Evolutionary conservation across 2,888 invertebrate genomes (phyloP), one percentile per base, ranked within the genome.

Genomic region (Aleiodes testaceus): DNA sequence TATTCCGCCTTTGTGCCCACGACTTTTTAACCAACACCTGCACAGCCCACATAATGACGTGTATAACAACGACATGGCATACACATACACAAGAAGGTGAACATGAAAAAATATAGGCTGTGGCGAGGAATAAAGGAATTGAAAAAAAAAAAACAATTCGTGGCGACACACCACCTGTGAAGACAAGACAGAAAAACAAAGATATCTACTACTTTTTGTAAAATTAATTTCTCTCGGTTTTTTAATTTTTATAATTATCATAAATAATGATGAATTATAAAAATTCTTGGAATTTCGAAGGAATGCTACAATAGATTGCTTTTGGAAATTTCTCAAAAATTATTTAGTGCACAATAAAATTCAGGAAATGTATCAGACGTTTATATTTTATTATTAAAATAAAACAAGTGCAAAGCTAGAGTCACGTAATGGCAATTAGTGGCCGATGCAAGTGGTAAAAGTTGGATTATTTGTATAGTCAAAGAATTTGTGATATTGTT

Each of bases 91-190:
- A 66, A 36, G n/a, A 30, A 69, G 12, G 11, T 49, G 26, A 65
- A 30, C 26, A 49, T 26, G 47, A 49, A 50, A 66, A 66, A 50
- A 66, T 16, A 50, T 16, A 30, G 30, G 49, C 53, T 16, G 42
- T 42, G 42, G 42, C 16, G 18, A 59, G 6, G 14, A 49, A 49
- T 36, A 59, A 55, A 59, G 36, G 44, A 53, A n/a, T 26, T 14
- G 22, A 44, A n/a, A 18, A 49, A 14, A 49, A 14, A 64, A n/a
- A 22, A 42, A 52, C 30, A 52, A 42, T 30, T 20, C 44, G 42
- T 53, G 59, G 42, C 22, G 44, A 66, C 20, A 50, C 47, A 47
- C 69, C 69, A 69, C 69, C 61, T 69, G 59, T 68, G 61, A 63
- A 49, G 63, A 49, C 63, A 36, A 49, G 16, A 30, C 47, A 22